Conservation (phyloP, 2,888 invertebrate species). For the Callyntrura guangdongensis region DNA sequence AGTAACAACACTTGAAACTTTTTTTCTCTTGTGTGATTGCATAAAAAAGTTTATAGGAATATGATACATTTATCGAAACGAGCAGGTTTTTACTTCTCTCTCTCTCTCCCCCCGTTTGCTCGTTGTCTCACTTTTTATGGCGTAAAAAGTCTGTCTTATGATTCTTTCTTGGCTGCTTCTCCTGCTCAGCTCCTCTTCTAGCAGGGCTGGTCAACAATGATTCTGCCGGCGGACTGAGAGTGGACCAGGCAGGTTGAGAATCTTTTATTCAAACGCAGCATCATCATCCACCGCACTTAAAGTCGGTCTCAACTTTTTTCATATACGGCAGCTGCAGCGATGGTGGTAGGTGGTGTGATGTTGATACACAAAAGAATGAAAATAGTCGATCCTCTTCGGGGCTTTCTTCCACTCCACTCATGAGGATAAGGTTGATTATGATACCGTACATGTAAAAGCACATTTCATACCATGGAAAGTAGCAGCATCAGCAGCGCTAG, state of each 20-base stretch:
- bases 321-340: slow-evolving; percentile 14
- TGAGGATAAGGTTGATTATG: slow-evolving; percentile 29
- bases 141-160: slow-evolving; percentile 18
- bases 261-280: slow-evolving; percentile 72
- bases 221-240: slow-evolving; percentile 80
- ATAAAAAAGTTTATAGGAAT: slow-evolving; percentile 32
- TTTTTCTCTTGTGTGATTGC: slow-evolving; percentile 53
- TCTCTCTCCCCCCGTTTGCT: neutral
- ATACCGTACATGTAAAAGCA: slow-evolving; percentile 60
- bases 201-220: slow-evolving; percentile 77
- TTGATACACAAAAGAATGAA: slow-evolving; percentile 61
- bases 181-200: slow-evolving; percentile 35
- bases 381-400: slow-evolving; percentile 74
- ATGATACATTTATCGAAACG: slow-evolving; percentile 40
- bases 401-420: slow-evolving; percentile 59
- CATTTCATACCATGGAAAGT: slow-evolving; percentile 63
- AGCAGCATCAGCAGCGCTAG: neutral
- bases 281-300: slow-evolving; percentile 19
- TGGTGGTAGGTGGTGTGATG: slow-evolving; percentile 51
- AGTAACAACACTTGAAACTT: slow-evolving; percentile 38
- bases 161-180: neutral
- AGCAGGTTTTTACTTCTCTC: slow-evolving; percentile 44
- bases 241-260: slow-evolving; percentile 75
- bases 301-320: slow-evolving; percentile 55
- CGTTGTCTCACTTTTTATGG: slow-evolving; percentile 1